phyloP scores from a whole-genome alignment of 2,113 vertebrate genomes.

The Panthera tigris region DNA sequence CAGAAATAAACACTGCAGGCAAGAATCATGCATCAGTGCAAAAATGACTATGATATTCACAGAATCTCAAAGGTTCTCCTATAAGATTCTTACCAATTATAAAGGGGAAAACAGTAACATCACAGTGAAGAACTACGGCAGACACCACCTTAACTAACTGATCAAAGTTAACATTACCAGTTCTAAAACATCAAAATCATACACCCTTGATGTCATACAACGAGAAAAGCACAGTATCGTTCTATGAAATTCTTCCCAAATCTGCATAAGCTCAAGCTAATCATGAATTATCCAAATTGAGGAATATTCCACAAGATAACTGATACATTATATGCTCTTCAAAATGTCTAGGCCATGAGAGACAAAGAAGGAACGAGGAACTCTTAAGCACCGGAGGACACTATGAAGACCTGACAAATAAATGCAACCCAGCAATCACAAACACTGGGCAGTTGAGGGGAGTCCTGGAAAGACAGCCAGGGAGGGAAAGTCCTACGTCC shows the following conservation, averaged over 20 bases:
- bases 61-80: neutral
- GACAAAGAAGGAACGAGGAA: neutral
- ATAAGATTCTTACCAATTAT: neutral
- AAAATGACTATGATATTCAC: neutral
- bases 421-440: neutral
- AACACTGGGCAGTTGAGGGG: neutral
- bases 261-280: neutral
- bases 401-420: neutral
- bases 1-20: neutral
- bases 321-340: neutral
- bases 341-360: slow-evolving; percentile 18
- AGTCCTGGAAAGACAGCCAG: neutral
- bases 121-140: neutral
- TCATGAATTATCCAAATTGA: neutral
- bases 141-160: neutral
- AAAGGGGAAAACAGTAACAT: neutral
- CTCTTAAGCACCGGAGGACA: neutral
- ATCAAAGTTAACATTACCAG: neutral
- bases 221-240: neutral
- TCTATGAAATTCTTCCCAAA: neutral
- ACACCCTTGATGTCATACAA: neutral
- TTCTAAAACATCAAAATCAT: neutral
- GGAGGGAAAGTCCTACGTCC: neutral
- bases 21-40: neutral
- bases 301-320: neutral